phyloP scores from a whole-genome alignment of 2,888 invertebrate genomes.

The Xestobium rufovillosum region DNA sequence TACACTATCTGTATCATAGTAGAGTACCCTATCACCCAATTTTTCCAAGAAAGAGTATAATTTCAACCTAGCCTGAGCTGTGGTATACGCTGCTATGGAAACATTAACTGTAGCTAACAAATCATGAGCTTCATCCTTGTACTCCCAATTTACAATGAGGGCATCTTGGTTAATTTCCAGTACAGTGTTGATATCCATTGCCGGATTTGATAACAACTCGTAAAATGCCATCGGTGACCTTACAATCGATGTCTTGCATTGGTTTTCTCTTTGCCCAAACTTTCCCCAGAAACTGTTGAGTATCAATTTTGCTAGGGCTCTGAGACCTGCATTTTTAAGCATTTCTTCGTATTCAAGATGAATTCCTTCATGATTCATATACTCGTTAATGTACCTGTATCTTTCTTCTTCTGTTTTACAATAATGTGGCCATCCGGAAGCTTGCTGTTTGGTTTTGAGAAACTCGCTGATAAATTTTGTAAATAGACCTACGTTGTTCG shows the following conservation, averaged over 20 bases:
- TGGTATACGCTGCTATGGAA: constrained; percentile 32
- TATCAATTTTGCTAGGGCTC: constrained; percentile 7
- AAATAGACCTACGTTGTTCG: constrained; percentile 19
- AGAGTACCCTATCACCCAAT: constrained; percentile 30
- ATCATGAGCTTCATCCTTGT: constrained; percentile 18
- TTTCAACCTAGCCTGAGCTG: too few relatives aligned
- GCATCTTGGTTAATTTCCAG: too few relatives aligned
- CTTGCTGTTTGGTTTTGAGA: too few relatives aligned
- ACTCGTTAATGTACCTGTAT: constrained; percentile 18
- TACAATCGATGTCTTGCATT: too few relatives aligned
- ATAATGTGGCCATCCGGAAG: too few relatives aligned
- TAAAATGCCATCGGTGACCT: too few relatives aligned
- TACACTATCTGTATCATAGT: constrained; percentile 37
- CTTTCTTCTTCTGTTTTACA: too few relatives aligned
- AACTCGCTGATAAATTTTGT: too few relatives aligned
- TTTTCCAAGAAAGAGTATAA: too few relatives aligned
- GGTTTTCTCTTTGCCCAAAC: too few relatives aligned
- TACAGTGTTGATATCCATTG: constrained; percentile 10
- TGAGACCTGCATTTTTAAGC: constrained; percentile 6
- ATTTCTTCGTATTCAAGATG: too few relatives aligned
- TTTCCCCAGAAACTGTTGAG: too few relatives aligned
- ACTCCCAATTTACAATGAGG: constrained; percentile 23
- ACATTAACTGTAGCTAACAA: constrained; percentile 26
- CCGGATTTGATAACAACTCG: constrained; percentile 11
- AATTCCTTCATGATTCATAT: constrained; percentile 17